A percentile compares a stretch with the other conserved stretches of the same genome.
These are phyloP conservation scores for Scomber colias DNA, from an alignment of 2,113 vertebrate genomes.

Conservation along the genomic window DNA sequence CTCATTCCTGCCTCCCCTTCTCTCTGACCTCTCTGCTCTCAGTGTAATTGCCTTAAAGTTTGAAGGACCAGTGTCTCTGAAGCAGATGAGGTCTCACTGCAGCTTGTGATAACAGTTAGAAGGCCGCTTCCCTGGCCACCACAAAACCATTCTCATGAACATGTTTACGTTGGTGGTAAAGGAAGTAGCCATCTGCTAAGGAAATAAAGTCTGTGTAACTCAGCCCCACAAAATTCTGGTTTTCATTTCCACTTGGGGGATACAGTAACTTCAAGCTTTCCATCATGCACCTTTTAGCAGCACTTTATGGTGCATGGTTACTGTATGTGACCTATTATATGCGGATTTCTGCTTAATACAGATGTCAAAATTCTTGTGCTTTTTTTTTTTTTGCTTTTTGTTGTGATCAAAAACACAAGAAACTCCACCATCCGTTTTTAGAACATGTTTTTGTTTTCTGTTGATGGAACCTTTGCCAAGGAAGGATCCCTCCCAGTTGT, in stretches of 20 bases:
- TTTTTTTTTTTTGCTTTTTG: slow-evolving; percentile 39
- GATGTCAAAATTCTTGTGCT: slow-evolving; percentile 63
- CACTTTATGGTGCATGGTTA: slow-evolving; percentile 52
- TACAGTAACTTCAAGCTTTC: slow-evolving; percentile 54
- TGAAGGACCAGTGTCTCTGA: slow-evolving; percentile 76
- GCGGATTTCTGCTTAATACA: slow-evolving; percentile 60
- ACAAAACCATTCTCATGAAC: slow-evolving; percentile 53
- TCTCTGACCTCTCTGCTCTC: slow-evolving; percentile 75
- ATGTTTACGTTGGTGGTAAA: slow-evolving; percentile 53
- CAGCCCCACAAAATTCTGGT: slow-evolving; percentile 58
- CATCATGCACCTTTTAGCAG: slow-evolving; percentile 72
- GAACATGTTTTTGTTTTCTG: slow-evolving; percentile 58
- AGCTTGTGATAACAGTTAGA: slow-evolving; percentile 67
- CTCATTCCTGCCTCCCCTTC: slow-evolving; percentile 52
- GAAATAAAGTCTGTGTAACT: slow-evolving; percentile 63
- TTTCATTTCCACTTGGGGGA: slow-evolving; percentile 73
- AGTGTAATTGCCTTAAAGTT: slow-evolving; percentile 77
- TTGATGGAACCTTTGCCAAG: slow-evolving; percentile 56
- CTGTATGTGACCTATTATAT: slow-evolving; percentile 41
- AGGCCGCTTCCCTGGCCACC: slow-evolving; percentile 32
- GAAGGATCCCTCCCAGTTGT: slow-evolving; percentile 34
- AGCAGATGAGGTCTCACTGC: slow-evolving; percentile 69
- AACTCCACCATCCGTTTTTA: slow-evolving; percentile 52
- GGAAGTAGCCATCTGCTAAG: slow-evolving; percentile 64
- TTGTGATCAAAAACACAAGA: slow-evolving; percentile 64